A percentile compares a stretch with the other conserved stretches of the same genome.
Evolutionary conservation across 2,888 invertebrate species (phyloP).

Genomic region (Troglohyphantes excavatus): DNA sequence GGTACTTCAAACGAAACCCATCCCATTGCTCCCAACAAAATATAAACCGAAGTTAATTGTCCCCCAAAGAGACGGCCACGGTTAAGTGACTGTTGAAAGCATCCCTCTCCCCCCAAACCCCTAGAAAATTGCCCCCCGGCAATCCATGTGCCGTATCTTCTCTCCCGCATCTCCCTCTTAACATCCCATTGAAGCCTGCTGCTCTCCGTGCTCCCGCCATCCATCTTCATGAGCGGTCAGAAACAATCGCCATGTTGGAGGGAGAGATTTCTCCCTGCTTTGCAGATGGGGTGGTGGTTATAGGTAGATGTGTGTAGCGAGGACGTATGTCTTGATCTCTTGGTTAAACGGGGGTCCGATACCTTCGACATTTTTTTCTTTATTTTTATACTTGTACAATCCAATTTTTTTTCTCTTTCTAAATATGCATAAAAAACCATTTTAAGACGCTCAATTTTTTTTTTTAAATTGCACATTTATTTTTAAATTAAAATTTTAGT

Average conservation of each 20-base stretch:
- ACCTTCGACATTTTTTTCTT: no score
- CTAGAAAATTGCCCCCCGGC: not conserved
- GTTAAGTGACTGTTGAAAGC: slow-evolving; percentile 70
- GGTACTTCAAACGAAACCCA: slow-evolving; percentile 4
- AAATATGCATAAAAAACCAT: no score
- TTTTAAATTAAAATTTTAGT: no score
- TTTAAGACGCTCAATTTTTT: no score
- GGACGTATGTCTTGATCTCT: no score
- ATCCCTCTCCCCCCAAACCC: slow-evolving; percentile 13
- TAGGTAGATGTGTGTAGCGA: no score
- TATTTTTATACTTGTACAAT: no score
- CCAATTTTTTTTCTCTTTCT: no score
- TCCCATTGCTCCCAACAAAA: no score
- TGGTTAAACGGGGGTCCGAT: no score
- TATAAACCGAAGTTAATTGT: slow-evolving; percentile 63
- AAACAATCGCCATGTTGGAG: slow-evolving; percentile 50
- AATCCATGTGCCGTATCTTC: slow-evolving; percentile 59
- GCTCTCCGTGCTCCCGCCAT: slow-evolving; percentile 39
- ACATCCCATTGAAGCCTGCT: slow-evolving; percentile 62
- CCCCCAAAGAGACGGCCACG: slow-evolving; percentile 64
- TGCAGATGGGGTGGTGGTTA: not conserved
- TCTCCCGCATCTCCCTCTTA: slow-evolving; percentile 58
- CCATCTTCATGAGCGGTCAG: slow-evolving; percentile 77
- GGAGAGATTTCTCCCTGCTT: not conserved
- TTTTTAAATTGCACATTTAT: no score